Evolutionary conservation across 2,113 vertebrate genomes (phyloP).

Genomic region (Anolis carolinensis): DNA sequence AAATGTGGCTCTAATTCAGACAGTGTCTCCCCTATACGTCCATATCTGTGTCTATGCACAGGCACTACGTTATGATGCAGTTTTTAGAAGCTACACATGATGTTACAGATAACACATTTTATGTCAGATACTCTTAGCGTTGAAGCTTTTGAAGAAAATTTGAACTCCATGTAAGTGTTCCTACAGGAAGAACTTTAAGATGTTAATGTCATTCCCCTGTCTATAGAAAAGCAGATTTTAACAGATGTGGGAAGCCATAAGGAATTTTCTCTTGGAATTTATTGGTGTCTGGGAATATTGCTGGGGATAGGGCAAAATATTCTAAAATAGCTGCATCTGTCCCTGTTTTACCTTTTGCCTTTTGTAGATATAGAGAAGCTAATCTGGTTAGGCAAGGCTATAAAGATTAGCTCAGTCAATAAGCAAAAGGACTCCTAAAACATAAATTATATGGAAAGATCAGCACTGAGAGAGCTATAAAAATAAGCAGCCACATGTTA

Average conservation of each 20-base stretch:
- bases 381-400: background rate
- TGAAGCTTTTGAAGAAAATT: background rate
- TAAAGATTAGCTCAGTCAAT: slow-evolving; percentile 18
- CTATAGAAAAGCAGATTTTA: background rate
- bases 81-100: background rate
- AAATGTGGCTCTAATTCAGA: background rate
- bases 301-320: slow-evolving; percentile 3
- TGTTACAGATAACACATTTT: background rate
- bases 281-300: slow-evolving; percentile 1
- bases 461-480: background rate
- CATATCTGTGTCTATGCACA: too few relatives aligned
- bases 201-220: too few relatives aligned
- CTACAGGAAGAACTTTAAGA: too few relatives aligned
- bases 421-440: background rate
- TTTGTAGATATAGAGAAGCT: background rate
- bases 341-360: background rate
- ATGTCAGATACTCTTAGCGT: background rate
- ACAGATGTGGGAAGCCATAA: background rate
- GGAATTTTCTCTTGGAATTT: background rate
- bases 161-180: background rate
- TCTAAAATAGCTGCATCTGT: background rate
- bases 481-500: slow-evolving; percentile 12
- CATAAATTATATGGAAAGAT: background rate
- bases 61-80: too few relatives aligned
- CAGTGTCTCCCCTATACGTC: too few relatives aligned